phyloP scores from a whole-genome alignment of 2,797 vertebrate genomes.

The Galaxias olidus region DNA sequence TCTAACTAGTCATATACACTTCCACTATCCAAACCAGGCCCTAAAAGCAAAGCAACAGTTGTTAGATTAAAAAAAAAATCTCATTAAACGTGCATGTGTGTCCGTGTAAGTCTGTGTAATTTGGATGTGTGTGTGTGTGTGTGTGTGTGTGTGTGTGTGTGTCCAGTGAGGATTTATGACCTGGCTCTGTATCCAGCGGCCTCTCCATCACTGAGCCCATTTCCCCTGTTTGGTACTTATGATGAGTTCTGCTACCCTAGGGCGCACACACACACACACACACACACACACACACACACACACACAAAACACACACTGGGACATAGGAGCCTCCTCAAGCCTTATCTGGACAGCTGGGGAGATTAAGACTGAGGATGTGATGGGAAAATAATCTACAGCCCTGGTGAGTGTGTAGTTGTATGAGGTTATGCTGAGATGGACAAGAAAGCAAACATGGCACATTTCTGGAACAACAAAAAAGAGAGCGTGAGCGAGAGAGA shows the following conservation, averaged over 20 bases:
- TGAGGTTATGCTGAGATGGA: too few species aligned
- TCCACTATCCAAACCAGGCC: too few species aligned
- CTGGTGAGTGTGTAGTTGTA: conserved; percentile 1
- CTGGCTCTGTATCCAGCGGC: neutral
- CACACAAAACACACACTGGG: neutral
- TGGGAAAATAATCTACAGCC: conserved; percentile 31
- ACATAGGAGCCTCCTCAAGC: too few species aligned
- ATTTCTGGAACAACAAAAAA: too few species aligned
- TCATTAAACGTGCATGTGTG: neutral
- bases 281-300: conserved; percentile 3
- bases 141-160: neutral
- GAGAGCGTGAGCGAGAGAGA: neutral
- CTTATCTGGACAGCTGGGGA: conserved; percentile 2
- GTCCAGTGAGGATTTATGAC: conserved; percentile 7
- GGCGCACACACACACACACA: neutral
- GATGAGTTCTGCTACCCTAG: neutral
- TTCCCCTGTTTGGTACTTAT: conserved; percentile 2
- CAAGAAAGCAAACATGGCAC: too few species aligned
- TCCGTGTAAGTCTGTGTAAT: neutral
- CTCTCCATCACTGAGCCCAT: neutral
- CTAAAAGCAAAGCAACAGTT: too few species aligned
- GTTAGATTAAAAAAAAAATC: neutral
- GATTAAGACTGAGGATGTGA: conserved; percentile 27
- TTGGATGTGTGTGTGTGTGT: too few species aligned
- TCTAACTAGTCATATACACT: too few species aligned